Base-by-base conservation (phyloP, 1,140 invertebrate species). In the Mercenaria mercenaria region DNA sequence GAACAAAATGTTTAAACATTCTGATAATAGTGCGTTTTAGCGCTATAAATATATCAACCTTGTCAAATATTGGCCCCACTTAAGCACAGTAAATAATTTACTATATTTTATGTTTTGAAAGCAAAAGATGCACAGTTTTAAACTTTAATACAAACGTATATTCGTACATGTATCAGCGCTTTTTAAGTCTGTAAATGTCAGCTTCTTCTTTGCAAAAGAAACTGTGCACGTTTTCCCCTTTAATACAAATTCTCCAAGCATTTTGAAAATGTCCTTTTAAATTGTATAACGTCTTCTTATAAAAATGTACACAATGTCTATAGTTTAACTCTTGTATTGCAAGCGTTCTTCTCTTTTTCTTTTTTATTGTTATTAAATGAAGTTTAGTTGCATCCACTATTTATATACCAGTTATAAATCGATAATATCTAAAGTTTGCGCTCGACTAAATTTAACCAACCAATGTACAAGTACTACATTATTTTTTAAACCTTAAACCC, bases 161-260 rank as follows among this genome's bases (percentile, higher is more conserved):
- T 79, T 23, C 76, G 32, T 79, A 79, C 76, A 79, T 37, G 26
- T 79, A 26, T 56, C 37, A 18, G n/a, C 76, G 23, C 43, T 59
- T 29, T 37, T 56, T n/a, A 56, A 20, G 32, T 56, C 76, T 50
- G 43, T 56, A 56, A 79, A 1, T 56, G 76, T 79, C 32, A 79
- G 26, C 26, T 56, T 79, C 32, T 26, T 50, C 3, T 79, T 32
- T 52, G 76, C 50, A 59, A 79, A 79, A 23, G 34, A 4, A 15
- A 79, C 76, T 13, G 26, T 37, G 29, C 43, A 47, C 26, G 15
- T 39, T 34, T 79, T 79, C 23, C 47, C 50, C 4, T 52, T 52
- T 15, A 56, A 39, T 34, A 37, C 47, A 52, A 79, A 79, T n/a
- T 79, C 76, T 79, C 76, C 76, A 59, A 79, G 34, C 76, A 79